Base-by-base conservation (phyloP, 2,797 vertebrate genomes). In the Chelmon rostratus region DNA sequence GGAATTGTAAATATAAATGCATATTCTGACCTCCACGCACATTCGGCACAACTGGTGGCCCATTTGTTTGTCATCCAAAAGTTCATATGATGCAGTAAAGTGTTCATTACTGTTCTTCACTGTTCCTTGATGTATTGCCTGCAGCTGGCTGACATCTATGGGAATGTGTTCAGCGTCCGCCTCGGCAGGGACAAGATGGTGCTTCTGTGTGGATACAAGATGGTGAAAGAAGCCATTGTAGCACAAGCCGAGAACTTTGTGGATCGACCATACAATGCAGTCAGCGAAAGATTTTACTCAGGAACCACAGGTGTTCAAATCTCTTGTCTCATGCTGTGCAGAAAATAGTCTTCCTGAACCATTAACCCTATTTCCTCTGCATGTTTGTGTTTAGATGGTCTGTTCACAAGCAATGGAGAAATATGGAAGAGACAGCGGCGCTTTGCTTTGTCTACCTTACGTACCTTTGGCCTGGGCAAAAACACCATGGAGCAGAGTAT, bases 391-490 rank as follows among this genome's bases (percentile, higher is more conserved):
- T 1, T 56, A 89, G 62, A 21, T 84, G 95, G 94, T n/a, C 72
- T 95, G 47, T 83, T 92, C 44, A 78, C 83, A 66, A 94, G 89
- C 61, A 95, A 93, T 16, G 88, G 93, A 6, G 75, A 67, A 25
- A 85, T 4, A 56, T 94, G 94, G 95, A 90, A 56, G 64, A 86
- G 31, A 21, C 92, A 94, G 42, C 83, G 90, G 2, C 91, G 85
- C n/a, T 96, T 95, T 81, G 86, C 92, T 3, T 67, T 95, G 33
- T 85, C 89, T 12, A 89, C 90, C 1, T 79, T 95, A 10, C 90
- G 87, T 19, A 93, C 67, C 35, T 93, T 94, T 15, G 90, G 93
- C 1, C 1, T 95, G 68, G 95, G 92, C 3, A 93, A 86, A 67
- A 79, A 49, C 21, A 75, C 54, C 6, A 40, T 89, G 8, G 94